Conservation (phyloP, 2,888 invertebrate genomes). For the Oegoconia quadripuncta region DNA sequence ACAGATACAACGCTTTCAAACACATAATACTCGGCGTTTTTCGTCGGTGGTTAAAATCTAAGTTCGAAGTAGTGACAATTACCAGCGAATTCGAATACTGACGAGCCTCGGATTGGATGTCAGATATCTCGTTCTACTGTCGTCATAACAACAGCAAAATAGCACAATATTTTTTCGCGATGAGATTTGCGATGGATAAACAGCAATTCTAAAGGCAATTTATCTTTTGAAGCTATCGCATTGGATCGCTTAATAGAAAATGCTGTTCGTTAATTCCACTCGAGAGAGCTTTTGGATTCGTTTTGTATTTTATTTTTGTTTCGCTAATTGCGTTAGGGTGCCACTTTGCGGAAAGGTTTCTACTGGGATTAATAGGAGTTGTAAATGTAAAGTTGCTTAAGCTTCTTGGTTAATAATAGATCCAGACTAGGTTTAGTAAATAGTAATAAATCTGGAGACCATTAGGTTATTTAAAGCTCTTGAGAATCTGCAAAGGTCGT, state of each 20-base stretch:
- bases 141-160: conserved; percentile 31
- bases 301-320: conserved; percentile 6
- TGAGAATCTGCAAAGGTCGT: too few species aligned
- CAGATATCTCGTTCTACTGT: conserved; percentile 9
- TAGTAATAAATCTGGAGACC: too few species aligned
- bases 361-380: not conserved
- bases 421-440: too few species aligned
- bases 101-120: too few species aligned
- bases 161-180: conserved; percentile 26
- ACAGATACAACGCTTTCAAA: too few species aligned
- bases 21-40: too few species aligned
- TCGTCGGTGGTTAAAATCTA: too few species aligned
- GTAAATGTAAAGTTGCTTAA: too few species aligned
- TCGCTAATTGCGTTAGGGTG: conserved; percentile 6
- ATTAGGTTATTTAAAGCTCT: too few species aligned
- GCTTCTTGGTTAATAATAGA: too few species aligned
- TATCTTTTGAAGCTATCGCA: conserved; percentile 27
- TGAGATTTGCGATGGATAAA: conserved; percentile 32
- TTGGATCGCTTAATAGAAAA: conserved; percentile 13
- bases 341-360: not conserved
- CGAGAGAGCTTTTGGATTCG: not conserved
- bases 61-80: too few species aligned
- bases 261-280: conserved; percentile 5
- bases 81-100: too few species aligned
- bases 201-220: conserved; percentile 33